Conservation (phyloP, 2,113 vertebrate genomes). For the Columba livia region DNA sequence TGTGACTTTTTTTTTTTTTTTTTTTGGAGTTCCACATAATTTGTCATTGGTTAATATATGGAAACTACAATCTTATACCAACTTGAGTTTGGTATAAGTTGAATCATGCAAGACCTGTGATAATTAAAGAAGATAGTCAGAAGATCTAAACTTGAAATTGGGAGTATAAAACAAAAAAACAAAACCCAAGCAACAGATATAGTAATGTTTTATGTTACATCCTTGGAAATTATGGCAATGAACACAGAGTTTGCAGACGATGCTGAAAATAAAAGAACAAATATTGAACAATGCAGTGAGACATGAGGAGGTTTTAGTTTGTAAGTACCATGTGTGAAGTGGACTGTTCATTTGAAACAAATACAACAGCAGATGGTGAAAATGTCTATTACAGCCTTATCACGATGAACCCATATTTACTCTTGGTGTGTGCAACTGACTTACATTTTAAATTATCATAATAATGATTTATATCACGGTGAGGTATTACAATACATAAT, state of each 20-base stretch:
- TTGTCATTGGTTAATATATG: not conserved
- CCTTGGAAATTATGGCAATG: not conserved
- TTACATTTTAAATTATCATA: not conserved
- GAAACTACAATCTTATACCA: not conserved
- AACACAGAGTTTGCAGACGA: not conserved
- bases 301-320: not conserved
- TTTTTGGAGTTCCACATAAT: not conserved
- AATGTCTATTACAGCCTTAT: not conserved
- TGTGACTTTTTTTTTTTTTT: not conserved
- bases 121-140: not conserved
- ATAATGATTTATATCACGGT: not conserved
- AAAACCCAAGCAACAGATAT: not conserved
- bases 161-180: not conserved
- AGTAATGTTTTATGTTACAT: not conserved
- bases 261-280: not conserved
- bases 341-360: not conserved
- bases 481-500: not conserved
- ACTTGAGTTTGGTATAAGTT: not conserved
- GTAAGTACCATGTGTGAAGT: not conserved
- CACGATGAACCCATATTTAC: not conserved
- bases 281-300: not conserved
- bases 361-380: not conserved
- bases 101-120: not conserved
- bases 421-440: not conserved
- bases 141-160: not conserved